Conservation (phyloP, 2,888 invertebrate species). For the Spilarctia lutea region DNA sequence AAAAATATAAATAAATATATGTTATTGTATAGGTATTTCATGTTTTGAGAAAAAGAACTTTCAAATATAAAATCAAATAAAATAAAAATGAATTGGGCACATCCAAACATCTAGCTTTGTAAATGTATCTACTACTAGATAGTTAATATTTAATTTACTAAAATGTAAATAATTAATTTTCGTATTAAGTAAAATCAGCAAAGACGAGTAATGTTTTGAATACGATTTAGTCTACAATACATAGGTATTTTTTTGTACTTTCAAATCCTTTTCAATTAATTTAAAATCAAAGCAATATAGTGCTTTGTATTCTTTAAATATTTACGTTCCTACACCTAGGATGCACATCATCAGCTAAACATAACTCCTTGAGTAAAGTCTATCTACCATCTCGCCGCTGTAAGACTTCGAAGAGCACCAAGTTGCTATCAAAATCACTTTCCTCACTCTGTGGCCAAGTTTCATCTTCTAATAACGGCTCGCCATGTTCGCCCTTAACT, state of each 20-base stretch:
- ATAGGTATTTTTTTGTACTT: neutral
- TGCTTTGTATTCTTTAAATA: neutral
- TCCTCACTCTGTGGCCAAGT: slow-evolving; percentile 72
- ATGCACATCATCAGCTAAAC: slow-evolving; percentile 21
- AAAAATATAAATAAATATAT: too few relatives aligned
- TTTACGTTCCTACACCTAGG: neutral
- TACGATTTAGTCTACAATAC: neutral
- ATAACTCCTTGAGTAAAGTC: slow-evolving; percentile 33
- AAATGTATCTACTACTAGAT: neutral
- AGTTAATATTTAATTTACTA: neutral
- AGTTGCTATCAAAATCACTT: slow-evolving; percentile 82
- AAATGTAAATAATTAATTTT: neutral
- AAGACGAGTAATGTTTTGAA: neutral
- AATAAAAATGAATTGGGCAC: neutral
- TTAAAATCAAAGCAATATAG: neutral
- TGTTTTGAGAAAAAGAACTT: neutral
- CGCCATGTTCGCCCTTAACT: slow-evolving; percentile 60
- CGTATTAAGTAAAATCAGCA: neutral
- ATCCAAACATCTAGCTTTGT: neutral
- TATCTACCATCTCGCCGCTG: slow-evolving; percentile 81
- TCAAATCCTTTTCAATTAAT: neutral
- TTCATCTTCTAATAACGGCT: slow-evolving; percentile 71
- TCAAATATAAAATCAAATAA: neutral
- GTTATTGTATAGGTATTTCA: neutral
- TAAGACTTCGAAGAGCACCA: slow-evolving; percentile 85